phyloP scores from a whole-genome alignment of 2,888 invertebrate species.

The Spisula subtruncata region DNA sequence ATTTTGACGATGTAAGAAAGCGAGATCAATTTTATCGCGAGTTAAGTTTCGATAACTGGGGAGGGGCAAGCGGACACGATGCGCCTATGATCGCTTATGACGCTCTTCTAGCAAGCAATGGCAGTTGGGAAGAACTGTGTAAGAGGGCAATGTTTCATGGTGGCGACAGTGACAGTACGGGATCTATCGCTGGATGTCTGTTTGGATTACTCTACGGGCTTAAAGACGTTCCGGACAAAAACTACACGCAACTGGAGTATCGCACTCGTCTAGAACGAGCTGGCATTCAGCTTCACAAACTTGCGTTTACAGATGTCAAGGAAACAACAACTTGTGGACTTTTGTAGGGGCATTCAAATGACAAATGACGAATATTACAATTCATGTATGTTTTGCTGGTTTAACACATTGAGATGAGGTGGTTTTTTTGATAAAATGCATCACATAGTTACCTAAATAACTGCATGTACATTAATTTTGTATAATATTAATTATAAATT shows the following conservation, averaged over 20 bases:
- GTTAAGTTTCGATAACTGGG: slow-evolving; percentile 84
- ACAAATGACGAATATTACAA: too few relatives aligned
- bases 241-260: slow-evolving; percentile 75
- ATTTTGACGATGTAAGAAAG: slow-evolving; percentile 79
- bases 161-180: slow-evolving; percentile 87
- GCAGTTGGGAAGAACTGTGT: slow-evolving; percentile 84
- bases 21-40: slow-evolving; percentile 84
- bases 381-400: too few relatives aligned
- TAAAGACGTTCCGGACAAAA: slow-evolving; percentile 80
- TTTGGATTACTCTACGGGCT: slow-evolving; percentile 85
- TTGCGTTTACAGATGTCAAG: too few relatives aligned
- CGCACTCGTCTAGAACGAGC: slow-evolving; percentile 19
- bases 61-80: slow-evolving; percentile 87
- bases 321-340: too few relatives aligned
- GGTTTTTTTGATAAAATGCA: too few relatives aligned
- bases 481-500: too few relatives aligned
- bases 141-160: slow-evolving; percentile 84
- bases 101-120: slow-evolving; percentile 80
- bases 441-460: too few relatives aligned
- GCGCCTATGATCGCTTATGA: slow-evolving; percentile 87
- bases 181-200: slow-evolving; percentile 84
- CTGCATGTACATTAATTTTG: too few relatives aligned
- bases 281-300: too few relatives aligned
- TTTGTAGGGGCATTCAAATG: too few relatives aligned
- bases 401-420: too few relatives aligned